phyloP scores from a whole-genome alignment of 2,113 vertebrate species.

The Gorsachius goisagi region DNA sequence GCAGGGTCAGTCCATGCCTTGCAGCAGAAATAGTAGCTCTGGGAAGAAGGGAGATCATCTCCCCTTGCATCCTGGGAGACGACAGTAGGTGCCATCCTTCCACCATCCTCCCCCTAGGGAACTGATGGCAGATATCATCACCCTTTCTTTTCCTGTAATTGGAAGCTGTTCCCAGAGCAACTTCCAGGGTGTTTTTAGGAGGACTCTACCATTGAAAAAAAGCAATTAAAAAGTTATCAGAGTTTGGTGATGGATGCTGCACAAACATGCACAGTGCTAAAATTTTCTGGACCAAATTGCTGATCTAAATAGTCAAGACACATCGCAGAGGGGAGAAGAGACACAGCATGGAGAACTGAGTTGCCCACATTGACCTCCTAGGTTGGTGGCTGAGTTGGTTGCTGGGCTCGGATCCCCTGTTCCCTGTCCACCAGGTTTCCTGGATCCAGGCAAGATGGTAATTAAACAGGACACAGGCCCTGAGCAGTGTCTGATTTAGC shows the following conservation, averaged over 20 bases:
- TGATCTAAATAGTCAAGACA: neutral
- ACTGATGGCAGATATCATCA: neutral
- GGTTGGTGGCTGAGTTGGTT: neutral
- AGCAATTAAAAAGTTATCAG: neutral
- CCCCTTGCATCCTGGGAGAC: neutral
- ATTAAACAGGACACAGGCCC: conserved; percentile 24
- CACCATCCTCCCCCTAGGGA: neutral
- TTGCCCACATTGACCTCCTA: neutral
- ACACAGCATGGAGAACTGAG: neutral
- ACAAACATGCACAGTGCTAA: neutral
- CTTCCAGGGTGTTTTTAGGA: neutral
- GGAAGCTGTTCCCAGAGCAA: neutral
- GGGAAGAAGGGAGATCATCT: neutral
- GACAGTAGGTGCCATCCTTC: neutral
- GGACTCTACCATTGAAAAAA: neutral
- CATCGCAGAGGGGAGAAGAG: neutral
- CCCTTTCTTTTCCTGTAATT: neutral
- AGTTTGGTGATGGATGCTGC: neutral
- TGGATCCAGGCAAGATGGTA: neutral
- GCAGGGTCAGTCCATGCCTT: neutral
- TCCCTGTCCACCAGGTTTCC: neutral
- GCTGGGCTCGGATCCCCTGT: neutral
- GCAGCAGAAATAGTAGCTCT: neutral
- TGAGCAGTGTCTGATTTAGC: conserved; percentile 33
- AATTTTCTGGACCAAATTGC: neutral